A percentile compares a stretch with the other conserved stretches of the same genome.
phyloP scores from a whole-genome alignment of 2,888 invertebrate species.

The Monopis laevigella region DNA sequence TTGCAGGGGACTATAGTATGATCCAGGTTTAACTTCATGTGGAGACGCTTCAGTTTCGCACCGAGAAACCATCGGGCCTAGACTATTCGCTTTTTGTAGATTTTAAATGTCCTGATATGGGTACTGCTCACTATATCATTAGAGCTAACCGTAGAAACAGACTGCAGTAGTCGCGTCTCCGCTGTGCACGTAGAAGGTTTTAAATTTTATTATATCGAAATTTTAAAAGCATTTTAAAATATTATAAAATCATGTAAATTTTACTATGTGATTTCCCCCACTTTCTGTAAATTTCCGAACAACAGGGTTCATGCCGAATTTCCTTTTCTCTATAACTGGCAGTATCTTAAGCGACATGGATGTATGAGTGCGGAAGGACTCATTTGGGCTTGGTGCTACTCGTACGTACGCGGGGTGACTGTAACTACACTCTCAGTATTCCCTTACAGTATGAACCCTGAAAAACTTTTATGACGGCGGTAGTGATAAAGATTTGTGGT shows the following conservation, averaged over 20 bases:
- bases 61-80: conserved; percentile 78
- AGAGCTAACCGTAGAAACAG: no score
- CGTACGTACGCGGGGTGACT: conserved; percentile 3
- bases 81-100: no score
- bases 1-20: conserved; percentile 93
- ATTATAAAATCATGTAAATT: no score
- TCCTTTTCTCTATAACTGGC: conserved; percentile 2
- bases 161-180: no score
- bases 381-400: conserved; percentile 1
- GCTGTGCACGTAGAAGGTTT: no score
- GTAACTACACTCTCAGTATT: conserved; percentile 3
- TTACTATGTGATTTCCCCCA: no score
- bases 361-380: background rate
- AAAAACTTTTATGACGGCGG: conserved; percentile 9
- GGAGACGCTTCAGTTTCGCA: conserved; percentile 86
- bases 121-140: no score
- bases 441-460: conserved; percentile 7
- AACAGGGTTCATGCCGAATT: conserved; percentile 8
- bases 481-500: background rate
- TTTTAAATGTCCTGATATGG: no score
- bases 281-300: conserved; percentile 4
- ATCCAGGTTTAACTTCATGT: conserved; percentile 88
- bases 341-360: conserved; percentile 1
- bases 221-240: no score
- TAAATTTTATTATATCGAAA: no score